Percentiles rank a stretch among this genome's conserved stretches.
Conservation (phyloP, 2,113 vertebrate species). For the Clarias magur region DNA sequence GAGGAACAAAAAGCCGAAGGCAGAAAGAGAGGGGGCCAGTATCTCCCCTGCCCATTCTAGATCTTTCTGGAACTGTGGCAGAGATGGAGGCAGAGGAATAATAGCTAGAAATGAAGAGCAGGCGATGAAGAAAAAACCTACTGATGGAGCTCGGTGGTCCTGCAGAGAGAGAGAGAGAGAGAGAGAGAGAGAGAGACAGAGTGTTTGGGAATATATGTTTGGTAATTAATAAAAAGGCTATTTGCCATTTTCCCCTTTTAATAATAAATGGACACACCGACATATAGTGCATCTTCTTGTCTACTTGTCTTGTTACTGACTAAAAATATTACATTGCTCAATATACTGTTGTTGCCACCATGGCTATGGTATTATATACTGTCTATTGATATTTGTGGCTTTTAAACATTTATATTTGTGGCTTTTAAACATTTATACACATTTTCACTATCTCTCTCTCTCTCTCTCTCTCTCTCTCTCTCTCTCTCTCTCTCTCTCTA, state of each 20-base stretch:
- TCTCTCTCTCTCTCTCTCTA: not conserved
- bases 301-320: not conserved
- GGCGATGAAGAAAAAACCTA: conserved; percentile 70
- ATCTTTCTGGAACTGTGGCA: conserved; percentile 60
- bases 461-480: not conserved
- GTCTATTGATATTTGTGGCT: not conserved
- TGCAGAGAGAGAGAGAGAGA: conserved; percentile 46
- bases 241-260: not conserved
- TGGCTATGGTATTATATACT: not conserved
- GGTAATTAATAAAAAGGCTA: not conserved
- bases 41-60: conserved; percentile 64
- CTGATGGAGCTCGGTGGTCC: conserved; percentile 73
- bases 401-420: not conserved
- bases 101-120: conserved; percentile 61
- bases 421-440: not conserved
- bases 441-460: not conserved
- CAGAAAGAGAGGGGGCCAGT: conserved; percentile 65
- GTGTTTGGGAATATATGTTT: conserved; percentile 11
- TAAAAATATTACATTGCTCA: not conserved
- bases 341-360: not conserved
- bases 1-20: conserved; percentile 75
- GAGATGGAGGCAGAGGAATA: conserved; percentile 48
- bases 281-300: not conserved
- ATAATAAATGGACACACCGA: not conserved
- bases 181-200: not conserved